A percentile compares a stretch with the other conserved stretches of the same genome.
phyloP scores from a whole-genome alignment of 92 coral and sea anemone species.

The Zoanthus sansibaricus region DNA sequence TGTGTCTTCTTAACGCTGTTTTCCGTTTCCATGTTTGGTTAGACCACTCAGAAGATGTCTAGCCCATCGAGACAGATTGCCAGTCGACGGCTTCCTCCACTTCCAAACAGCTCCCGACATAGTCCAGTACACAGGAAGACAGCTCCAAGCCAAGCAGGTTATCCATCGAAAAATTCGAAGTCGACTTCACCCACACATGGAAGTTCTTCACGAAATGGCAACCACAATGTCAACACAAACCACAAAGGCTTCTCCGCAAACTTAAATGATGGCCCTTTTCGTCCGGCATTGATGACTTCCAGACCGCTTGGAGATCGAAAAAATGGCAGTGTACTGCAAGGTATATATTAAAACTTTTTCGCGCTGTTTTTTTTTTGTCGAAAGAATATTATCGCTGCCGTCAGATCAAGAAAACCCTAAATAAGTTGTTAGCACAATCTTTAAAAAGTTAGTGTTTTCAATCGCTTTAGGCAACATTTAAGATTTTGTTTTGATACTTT shows the following conservation, averaged over 20 bases:
- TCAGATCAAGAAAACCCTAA: background rate
- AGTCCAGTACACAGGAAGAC: slow-evolving; percentile 61
- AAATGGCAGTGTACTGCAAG: slow-evolving; percentile 63
- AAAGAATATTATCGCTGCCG: too few relatives aligned
- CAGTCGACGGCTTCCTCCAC: slow-evolving; percentile 89
- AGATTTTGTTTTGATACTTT: background rate
- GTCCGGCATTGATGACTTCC: slow-evolving; percentile 90
- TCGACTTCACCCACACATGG: slow-evolving; percentile 57
- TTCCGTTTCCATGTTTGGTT: slow-evolving; percentile 5
- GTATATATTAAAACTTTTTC: slow-evolving; percentile 25
- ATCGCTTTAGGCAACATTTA: background rate
- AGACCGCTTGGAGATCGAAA: slow-evolving; percentile 74
- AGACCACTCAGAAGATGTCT: slow-evolving; percentile 68
- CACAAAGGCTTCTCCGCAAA: slow-evolving; percentile 85
- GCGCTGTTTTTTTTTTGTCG: background rate
- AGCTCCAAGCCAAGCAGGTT: slow-evolving; percentile 49
- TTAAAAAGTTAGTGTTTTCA: background rate
- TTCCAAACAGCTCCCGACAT: slow-evolving; percentile 83
- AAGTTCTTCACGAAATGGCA: slow-evolving; percentile 64
- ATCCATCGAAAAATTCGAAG: slow-evolving; percentile 48
- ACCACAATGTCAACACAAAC: slow-evolving; percentile 68
- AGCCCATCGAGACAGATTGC: slow-evolving; percentile 99
- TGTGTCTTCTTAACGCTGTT: slow-evolving; percentile 3
- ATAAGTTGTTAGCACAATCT: background rate
- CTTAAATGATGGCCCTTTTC: slow-evolving; percentile 91